phyloP scores from a whole-genome alignment of 2,113 vertebrate species.

The Burhinus oedicnemus region DNA sequence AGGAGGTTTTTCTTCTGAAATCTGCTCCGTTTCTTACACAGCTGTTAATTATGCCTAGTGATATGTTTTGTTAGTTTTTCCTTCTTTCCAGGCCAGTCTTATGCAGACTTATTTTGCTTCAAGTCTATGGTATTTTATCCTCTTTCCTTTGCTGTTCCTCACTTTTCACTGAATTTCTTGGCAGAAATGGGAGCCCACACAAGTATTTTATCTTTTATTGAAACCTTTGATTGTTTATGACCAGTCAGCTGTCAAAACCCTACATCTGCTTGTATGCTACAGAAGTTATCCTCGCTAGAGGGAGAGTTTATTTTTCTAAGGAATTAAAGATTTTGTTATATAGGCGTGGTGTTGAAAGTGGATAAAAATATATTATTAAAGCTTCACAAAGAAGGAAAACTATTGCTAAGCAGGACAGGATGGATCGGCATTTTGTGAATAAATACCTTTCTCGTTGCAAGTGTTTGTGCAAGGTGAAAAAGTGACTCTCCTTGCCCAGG shows the following conservation, averaged over 20 bases:
- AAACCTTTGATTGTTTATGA: slow-evolving; percentile 8
- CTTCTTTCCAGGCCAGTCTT: neutral
- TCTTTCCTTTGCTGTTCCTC: neutral
- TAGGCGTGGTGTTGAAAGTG: neutral
- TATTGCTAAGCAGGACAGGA: neutral
- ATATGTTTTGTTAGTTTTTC: neutral
- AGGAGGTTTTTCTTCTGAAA: slow-evolving; percentile 37
- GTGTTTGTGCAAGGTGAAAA: neutral
- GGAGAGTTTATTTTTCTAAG: neutral
- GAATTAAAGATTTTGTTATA: neutral
- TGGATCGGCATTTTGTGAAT: neutral
- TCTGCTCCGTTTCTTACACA: neutral
- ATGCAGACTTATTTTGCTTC: neutral
- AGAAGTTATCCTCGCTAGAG: neutral
- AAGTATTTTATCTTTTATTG: neutral
- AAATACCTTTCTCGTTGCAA: neutral
- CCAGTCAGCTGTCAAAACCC: neutral
- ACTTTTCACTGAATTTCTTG: neutral
- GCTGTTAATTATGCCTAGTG: slow-evolving; percentile 1
- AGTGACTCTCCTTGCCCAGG: neutral
- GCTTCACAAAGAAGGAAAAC: neutral
- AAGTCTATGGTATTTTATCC: neutral
- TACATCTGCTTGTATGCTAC: neutral
- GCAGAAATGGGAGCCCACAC: neutral
- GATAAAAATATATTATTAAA: neutral